Percentiles rank a stretch among this genome's conserved stretches.
Conservation (phyloP, 1,140 invertebrate genomes). For the Rhynchophorus ferrugineus region DNA sequence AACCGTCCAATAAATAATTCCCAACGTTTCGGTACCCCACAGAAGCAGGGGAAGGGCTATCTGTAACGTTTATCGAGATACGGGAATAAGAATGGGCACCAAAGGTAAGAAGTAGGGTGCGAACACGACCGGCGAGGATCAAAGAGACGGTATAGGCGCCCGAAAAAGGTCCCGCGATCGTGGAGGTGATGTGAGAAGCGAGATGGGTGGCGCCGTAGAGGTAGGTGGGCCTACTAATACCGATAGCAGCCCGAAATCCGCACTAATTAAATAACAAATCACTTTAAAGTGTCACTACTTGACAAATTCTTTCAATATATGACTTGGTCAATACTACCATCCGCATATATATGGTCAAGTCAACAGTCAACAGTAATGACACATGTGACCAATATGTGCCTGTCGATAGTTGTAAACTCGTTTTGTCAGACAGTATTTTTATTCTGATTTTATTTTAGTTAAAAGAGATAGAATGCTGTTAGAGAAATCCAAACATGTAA, state of each 20-base stretch:
- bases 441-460: too few relatives aligned
- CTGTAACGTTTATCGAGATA: slow-evolving; percentile 9
- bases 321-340: too few relatives aligned
- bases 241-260: background rate
- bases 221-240: background rate
- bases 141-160: slow-evolving; percentile 14
- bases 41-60: slow-evolving; percentile 10
- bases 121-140: slow-evolving; percentile 14
- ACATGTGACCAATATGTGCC: too few relatives aligned
- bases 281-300: too few relatives aligned
- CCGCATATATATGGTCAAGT: too few relatives aligned
- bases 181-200: slow-evolving; percentile 17
- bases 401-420: too few relatives aligned
- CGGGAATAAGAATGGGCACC: slow-evolving; percentile 4
- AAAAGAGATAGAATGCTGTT: too few relatives aligned
- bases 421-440: too few relatives aligned
- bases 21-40: slow-evolving; percentile 16
- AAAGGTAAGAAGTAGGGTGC: slow-evolving; percentile 16
- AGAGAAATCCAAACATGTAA: too few relatives aligned
- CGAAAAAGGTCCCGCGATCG: slow-evolving; percentile 5
- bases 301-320: too few relatives aligned
- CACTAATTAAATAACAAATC: too few relatives aligned
- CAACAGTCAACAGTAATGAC: too few relatives aligned
- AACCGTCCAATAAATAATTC: slow-evolving; percentile 20
- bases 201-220: slow-evolving; percentile 17